Percentiles rank a stretch among this genome's conserved stretches.
Conservation (phyloP, 1,140 invertebrate genomes). For the Diabrotica virgifera region DNA sequence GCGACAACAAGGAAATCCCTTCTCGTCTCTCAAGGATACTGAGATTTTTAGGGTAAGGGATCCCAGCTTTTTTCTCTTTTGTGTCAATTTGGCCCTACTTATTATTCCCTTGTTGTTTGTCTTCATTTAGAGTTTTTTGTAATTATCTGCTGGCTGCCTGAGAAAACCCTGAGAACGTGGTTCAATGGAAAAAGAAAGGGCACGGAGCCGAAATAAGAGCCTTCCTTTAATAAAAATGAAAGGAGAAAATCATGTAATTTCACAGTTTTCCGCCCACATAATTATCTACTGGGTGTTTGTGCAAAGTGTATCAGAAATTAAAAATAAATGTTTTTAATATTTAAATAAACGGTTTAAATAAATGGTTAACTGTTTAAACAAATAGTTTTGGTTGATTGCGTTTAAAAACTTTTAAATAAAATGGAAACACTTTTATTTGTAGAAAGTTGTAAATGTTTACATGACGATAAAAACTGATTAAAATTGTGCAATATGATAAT, state of each 20-base stretch:
- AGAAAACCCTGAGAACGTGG: not conserved
- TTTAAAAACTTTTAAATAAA: too few relatives aligned
- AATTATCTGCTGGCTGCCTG: slow-evolving; percentile 6
- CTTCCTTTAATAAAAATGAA: not conserved
- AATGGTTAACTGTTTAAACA: too few relatives aligned
- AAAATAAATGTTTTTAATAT: too few relatives aligned
- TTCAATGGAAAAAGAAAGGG: not conserved
- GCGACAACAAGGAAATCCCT: not conserved
- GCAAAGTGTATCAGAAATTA: too few relatives aligned
- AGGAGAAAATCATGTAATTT: not conserved
- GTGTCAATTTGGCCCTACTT: slow-evolving; percentile 11
- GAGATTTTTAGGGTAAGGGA: slow-evolving; percentile 2
- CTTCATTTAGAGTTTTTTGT: slow-evolving; percentile 11
- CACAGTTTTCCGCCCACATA: not conserved
- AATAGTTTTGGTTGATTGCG: too few relatives aligned
- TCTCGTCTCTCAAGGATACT: not conserved
- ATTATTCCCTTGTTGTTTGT: slow-evolving; percentile 12
- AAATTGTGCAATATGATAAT: too few relatives aligned
- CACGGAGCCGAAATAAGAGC: not conserved
- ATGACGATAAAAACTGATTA: too few relatives aligned
- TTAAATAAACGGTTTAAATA: too few relatives aligned
- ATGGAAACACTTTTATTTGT: too few relatives aligned
- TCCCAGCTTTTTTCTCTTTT: not conserved
- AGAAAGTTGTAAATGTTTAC: too few relatives aligned
- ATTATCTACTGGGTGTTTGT: not conserved